A percentile compares a stretch with the other conserved stretches of the same genome.
phyloP scores from a whole-genome alignment of 2,888 invertebrate genomes.

The Aproaerema taeniolella region DNA sequence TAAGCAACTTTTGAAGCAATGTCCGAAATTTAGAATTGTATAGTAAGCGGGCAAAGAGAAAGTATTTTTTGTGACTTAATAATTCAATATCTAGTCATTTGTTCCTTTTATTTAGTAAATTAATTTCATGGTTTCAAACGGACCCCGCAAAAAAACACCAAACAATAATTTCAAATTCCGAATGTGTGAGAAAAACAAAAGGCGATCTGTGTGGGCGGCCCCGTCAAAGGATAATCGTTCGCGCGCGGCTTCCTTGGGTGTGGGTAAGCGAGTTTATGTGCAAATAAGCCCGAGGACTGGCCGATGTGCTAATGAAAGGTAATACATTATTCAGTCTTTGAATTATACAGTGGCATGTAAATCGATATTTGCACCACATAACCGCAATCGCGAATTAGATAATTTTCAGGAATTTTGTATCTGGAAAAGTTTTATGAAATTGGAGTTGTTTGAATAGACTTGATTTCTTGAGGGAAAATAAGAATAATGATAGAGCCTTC shows the following conservation, averaged over 20 bases:
- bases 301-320: conserved; percentile 76
- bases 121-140: no score
- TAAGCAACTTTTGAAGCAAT: no score
- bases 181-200: conserved; percentile 39
- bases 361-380: conserved; percentile 74
- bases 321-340: conserved; percentile 76
- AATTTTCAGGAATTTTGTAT: conserved; percentile 8
- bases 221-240: conserved; percentile 61
- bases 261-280: conserved; percentile 73
- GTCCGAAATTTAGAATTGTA: no score
- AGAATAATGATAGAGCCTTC: not conserved
- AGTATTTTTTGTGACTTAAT: no score
- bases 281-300: conserved; percentile 71
- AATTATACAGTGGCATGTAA: conserved; percentile 76
- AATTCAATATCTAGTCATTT: no score
- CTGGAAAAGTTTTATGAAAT: no score
- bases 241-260: conserved; percentile 46
- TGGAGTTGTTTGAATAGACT: no score
- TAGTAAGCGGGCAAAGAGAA: no score
- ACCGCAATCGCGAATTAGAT: conserved; percentile 53
- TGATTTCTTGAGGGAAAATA: not conserved
- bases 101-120: no score
- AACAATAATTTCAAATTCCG: conserved; percentile 16
- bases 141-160: no score
- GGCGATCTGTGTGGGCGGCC: conserved; percentile 35